These are phyloP conservation scores for Argopecten irradians DNA, from an alignment of 1,140 invertebrate species.

Conservation along the genomic window DNA sequence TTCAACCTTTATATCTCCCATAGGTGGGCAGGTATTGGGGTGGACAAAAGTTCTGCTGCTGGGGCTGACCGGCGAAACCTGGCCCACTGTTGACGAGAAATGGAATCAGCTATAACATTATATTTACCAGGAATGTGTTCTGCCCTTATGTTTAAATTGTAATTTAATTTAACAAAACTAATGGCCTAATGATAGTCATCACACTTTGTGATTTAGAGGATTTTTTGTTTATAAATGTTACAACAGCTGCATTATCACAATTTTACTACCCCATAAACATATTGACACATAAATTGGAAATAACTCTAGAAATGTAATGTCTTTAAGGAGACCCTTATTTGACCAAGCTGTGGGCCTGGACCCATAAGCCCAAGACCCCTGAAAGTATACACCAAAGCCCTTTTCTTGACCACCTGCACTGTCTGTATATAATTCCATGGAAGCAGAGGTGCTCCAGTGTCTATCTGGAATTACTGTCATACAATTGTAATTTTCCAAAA, in stretches of 20 bases:
- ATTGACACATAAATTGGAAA: conserved; percentile 46
- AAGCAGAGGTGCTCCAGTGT: not conserved
- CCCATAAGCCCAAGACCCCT: not conserved
- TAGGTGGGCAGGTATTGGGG: not conserved
- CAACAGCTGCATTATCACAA: conserved; percentile 35
- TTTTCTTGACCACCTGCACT: not conserved
- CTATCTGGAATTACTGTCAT: not conserved
- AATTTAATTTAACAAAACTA: not conserved
- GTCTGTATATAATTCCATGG: not conserved
- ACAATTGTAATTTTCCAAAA: conserved; percentile 25
- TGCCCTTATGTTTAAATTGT: conserved; percentile 26
- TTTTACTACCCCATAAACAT: not conserved
- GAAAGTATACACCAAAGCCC: not conserved
- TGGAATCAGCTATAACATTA: not conserved
- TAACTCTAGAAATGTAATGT: conserved; percentile 49
- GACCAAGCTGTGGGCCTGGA: not conserved
- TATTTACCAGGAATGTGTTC: conserved; percentile 11
- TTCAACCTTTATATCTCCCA: not conserved
- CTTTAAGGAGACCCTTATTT: conserved; percentile 22
- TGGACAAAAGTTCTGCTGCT: not conserved
- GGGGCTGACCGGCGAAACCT: not conserved
- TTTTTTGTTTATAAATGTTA: conserved; percentile 25
- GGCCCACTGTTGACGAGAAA: not conserved
- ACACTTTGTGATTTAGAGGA: conserved; percentile 34
- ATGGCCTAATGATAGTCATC: conserved; percentile 19